These are phyloP conservation scores for Pocillopora grandis DNA, from an alignment of 92 coral and sea anemone genomes.

Conservation along the genomic window DNA sequence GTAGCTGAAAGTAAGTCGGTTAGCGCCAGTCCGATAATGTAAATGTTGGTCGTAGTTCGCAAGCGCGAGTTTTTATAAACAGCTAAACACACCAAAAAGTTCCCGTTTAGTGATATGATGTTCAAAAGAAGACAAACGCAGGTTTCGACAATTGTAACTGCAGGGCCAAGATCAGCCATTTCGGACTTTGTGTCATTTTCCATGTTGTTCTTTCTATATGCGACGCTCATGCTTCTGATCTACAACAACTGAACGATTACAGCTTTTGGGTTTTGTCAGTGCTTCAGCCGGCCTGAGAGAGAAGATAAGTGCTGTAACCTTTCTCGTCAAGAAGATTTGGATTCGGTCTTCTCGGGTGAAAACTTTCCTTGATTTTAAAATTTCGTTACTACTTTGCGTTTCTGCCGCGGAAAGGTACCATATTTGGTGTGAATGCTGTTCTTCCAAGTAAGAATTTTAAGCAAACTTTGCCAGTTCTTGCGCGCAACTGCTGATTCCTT, in stretches of 20 bases:
- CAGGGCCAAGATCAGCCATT: conserved; percentile 16
- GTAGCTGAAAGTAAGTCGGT: conserved; percentile 22
- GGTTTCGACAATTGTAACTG: background rate
- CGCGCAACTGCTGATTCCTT: background rate
- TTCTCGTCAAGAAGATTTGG: too few species aligned
- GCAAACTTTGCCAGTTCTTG: too few species aligned
- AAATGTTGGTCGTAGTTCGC: conserved; percentile 33
- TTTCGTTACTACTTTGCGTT: too few species aligned
- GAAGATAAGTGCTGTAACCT: too few species aligned
- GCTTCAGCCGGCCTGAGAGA: too few species aligned
- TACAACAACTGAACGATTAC: background rate
- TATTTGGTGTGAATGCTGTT: background rate
- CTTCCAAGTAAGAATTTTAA: too few species aligned
- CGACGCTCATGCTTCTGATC: background rate
- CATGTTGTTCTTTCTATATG: background rate
- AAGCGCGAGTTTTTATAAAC: conserved; percentile 27
- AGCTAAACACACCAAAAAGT: conserved; percentile 32
- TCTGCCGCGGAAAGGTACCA: too few species aligned
- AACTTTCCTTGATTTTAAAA: too few species aligned
- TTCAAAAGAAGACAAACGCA: conserved; percentile 24
- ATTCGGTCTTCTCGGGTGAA: too few species aligned
- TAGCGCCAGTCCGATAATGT: conserved; percentile 22
- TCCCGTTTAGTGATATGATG: conserved; percentile 13
- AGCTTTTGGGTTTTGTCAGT: too few species aligned
- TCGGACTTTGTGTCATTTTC: background rate